A percentile compares a stretch with the other conserved stretches of the same genome.
phyloP scores from a whole-genome alignment of 2,113 vertebrate species.

The Athene cunicularia region DNA sequence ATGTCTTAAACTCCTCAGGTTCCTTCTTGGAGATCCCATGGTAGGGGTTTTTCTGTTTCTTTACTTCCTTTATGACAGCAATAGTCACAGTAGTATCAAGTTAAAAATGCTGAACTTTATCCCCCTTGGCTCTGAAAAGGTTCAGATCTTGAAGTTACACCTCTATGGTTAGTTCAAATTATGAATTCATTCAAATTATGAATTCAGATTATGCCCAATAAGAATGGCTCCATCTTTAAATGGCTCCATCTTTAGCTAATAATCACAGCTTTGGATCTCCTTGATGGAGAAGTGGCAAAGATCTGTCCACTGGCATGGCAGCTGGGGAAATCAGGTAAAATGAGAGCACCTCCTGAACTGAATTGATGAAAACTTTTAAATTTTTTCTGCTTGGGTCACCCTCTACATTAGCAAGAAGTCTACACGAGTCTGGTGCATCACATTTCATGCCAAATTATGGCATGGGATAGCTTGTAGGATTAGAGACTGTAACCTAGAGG shows the following conservation, averaged over 20 bases:
- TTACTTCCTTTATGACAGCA: neutral
- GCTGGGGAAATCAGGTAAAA: neutral
- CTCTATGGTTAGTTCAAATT: neutral
- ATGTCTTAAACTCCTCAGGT: neutral
- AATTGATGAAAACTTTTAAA: neutral
- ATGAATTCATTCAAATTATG: neutral
- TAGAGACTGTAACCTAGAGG: neutral
- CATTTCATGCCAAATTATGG: neutral
- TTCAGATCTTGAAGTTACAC: neutral
- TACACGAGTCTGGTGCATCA: neutral
- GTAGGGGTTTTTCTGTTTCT: neutral
- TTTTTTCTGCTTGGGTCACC: neutral
- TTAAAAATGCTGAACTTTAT: neutral
- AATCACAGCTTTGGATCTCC: neutral
- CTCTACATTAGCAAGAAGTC: neutral
- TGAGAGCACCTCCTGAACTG: neutral
- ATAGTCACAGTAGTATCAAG: neutral
- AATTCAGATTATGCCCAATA: neutral
- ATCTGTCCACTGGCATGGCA: neutral
- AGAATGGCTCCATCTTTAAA: neutral
- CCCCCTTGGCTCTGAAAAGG: neutral
- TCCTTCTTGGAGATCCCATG: neutral
- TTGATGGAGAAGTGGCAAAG: neutral
- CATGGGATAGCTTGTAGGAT: neutral
- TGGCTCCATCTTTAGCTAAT: neutral